Evolutionary conservation across 2,113 vertebrate genomes (phyloP).

Genomic region (Chrysochloris asiatica): DNA sequence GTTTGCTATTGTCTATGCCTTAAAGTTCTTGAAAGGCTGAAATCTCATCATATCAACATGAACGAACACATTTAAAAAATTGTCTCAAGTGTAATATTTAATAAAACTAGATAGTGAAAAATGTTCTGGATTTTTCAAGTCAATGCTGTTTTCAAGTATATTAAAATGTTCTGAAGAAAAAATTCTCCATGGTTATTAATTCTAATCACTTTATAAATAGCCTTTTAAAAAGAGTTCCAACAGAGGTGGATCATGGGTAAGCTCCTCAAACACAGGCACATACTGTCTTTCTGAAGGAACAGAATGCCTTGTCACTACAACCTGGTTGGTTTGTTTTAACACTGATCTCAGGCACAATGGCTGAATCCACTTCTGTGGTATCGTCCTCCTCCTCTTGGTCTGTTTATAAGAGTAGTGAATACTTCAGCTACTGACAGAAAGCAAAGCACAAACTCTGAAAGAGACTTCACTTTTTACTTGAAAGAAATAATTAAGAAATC

Average conservation of each 20-base stretch:
- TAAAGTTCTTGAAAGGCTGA: constrained; percentile 79
- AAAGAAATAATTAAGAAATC: constrained; percentile 50
- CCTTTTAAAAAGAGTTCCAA: constrained; percentile 82
- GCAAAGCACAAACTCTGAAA: constrained; percentile 72
- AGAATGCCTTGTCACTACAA: constrained; percentile 69
- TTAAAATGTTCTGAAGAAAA: constrained; percentile 86
- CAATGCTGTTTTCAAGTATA: constrained; percentile 85
- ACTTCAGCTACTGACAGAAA: constrained; percentile 74
- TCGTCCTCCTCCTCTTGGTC: constrained; percentile 64
- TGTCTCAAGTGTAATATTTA: constrained; percentile 81
- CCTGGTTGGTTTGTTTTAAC: constrained; percentile 78
- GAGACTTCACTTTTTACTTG: constrained; percentile 73
- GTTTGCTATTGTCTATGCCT: constrained; percentile 79
- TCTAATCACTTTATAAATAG: constrained; percentile 83
- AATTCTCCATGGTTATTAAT: constrained; percentile 83
- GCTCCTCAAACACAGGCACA: constrained; percentile 79
- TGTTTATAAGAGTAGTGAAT: constrained; percentile 73
- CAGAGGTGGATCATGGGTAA: constrained; percentile 64
- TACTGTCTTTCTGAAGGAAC: constrained; percentile 68
- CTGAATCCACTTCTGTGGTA: constrained; percentile 76
- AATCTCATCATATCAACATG: constrained; percentile 75
- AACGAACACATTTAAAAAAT: constrained; percentile 80
- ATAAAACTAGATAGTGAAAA: constrained; percentile 86
- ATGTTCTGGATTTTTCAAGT: constrained; percentile 85
- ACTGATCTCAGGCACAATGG: constrained; percentile 85